Conservation (phyloP, 2,888 invertebrate species). For the Pediacus dermestoides region DNA sequence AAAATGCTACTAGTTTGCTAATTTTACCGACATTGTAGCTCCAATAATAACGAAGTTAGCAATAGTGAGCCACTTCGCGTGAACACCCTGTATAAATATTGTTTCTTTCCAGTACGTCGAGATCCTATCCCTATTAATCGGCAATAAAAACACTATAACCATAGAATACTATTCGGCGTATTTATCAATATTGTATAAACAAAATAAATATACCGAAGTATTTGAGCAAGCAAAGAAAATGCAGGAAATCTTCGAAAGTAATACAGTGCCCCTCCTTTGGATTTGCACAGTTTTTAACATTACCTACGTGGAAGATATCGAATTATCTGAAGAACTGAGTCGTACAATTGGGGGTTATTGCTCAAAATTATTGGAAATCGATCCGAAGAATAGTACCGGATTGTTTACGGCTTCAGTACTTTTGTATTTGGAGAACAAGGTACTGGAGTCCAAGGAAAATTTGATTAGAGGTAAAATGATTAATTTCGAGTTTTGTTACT, state of each 20-base stretch:
- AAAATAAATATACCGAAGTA: slow-evolving; percentile 47
- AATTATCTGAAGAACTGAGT: slow-evolving; percentile 20
- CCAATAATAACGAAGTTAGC: no score
- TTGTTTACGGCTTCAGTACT: slow-evolving; percentile 60
- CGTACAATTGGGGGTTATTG: slow-evolving; percentile 43
- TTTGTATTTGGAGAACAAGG: slow-evolving; percentile 53
- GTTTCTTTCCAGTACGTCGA: slow-evolving; percentile 45
- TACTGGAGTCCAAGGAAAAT: slow-evolving; percentile 55
- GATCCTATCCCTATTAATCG: slow-evolving; percentile 35
- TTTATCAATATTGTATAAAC: slow-evolving; percentile 51
- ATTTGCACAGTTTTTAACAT: slow-evolving; percentile 60
- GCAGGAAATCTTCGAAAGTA: slow-evolving; percentile 51
- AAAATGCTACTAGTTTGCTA: no score
- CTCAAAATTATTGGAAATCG: slow-evolving; percentile 54
- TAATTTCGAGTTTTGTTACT: slow-evolving; percentile 9
- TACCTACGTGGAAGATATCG: slow-evolving; percentile 37
- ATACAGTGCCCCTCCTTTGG: slow-evolving; percentile 58
- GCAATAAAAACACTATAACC: slow-evolving; percentile 30
- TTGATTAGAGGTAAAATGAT: slow-evolving; percentile 48
- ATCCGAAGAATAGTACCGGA: slow-evolving; percentile 60
- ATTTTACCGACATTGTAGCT: no score
- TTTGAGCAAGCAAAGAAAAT: slow-evolving; percentile 52
- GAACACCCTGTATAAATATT: no score
- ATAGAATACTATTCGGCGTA: slow-evolving; percentile 50
- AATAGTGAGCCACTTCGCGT: no score